Conservation (phyloP, 2,888 invertebrate species). For the Lepidonotus clava region DNA sequence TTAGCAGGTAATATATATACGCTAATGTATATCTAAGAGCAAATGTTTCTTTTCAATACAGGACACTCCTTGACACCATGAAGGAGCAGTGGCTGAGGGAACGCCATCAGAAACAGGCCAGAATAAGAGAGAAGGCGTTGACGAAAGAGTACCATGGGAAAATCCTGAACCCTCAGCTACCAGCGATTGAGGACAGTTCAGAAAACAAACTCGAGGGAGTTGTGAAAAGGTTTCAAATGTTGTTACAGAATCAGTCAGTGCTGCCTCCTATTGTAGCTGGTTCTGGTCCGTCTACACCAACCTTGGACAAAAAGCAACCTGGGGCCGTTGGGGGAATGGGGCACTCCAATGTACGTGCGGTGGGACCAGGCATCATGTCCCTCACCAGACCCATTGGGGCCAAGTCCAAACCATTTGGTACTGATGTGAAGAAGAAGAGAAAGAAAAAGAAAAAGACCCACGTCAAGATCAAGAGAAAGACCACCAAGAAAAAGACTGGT, state of each 20-base stretch:
- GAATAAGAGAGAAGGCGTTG: neutral
- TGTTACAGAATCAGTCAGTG: too few species aligned
- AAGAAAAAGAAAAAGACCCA: neutral
- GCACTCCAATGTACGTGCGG: too few species aligned
- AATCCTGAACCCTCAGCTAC: neutral
- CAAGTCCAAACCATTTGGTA: slow-evolving; percentile 7
- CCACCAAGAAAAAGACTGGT: neutral
- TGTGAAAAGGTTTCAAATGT: neutral
- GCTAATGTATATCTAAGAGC: too few species aligned
- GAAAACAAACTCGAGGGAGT: neutral
- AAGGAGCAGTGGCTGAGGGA: neutral
- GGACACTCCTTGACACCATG: neutral
- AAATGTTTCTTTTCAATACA: too few species aligned
- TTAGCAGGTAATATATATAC: too few species aligned
- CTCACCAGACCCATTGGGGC: slow-evolving; percentile 7
- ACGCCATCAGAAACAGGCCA: neutral
- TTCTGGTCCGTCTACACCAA: too few species aligned
- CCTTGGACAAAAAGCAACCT: too few species aligned
- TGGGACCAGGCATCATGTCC: slow-evolving; percentile 3
- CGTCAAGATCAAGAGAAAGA: neutral
- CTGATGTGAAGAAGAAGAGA: slow-evolving; percentile 9
- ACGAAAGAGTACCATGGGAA: neutral
- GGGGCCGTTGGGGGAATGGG: too few species aligned
- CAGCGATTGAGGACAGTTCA: neutral
- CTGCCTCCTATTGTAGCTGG: too few species aligned